These are phyloP conservation scores for Protobothrops flavoviridis DNA, from an alignment of 2,113 vertebrate species.

Conservation along the genomic window DNA sequence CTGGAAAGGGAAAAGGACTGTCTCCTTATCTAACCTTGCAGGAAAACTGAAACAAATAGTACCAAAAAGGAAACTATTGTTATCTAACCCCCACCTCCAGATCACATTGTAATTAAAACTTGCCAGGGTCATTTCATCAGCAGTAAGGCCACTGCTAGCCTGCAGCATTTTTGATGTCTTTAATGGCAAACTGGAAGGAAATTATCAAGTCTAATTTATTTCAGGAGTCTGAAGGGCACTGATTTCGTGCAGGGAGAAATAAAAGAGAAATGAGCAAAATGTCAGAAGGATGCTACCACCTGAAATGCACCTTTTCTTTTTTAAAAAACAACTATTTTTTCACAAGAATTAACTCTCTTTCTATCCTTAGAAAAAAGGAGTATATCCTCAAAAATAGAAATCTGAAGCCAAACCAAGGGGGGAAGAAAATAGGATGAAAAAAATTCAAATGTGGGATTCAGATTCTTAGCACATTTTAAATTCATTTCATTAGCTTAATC, in stretches of 20 bases:
- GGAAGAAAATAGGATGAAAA: background rate
- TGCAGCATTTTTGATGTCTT: constrained; percentile 36
- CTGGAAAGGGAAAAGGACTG: background rate
- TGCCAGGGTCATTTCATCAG: constrained; percentile 15
- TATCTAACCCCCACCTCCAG: constrained; percentile 9
- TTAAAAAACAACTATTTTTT: constrained; percentile 4
- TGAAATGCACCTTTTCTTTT: background rate
- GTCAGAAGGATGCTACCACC: constrained; percentile 20
- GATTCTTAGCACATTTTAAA: background rate
- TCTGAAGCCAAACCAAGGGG: background rate
- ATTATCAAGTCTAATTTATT: constrained; percentile 48
- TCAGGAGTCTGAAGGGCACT: constrained; percentile 19
- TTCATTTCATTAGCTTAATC: background rate
- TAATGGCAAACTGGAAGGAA: constrained; percentile 4
- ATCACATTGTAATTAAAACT: constrained; percentile 29
- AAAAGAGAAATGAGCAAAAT: constrained; percentile 32
- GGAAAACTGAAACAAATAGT: constrained; percentile 33
- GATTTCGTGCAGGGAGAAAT: constrained; percentile 30
- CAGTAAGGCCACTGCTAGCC: constrained; percentile 13
- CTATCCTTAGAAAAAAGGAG: background rate
- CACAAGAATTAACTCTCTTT: constrained; percentile 23
- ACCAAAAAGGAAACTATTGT: constrained; percentile 19
- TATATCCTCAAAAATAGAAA: constrained; percentile 27
- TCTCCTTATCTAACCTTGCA: constrained; percentile 29
- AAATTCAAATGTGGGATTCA: background rate